Conservation (phyloP, 2,888 invertebrate genomes). For the Pharmacophagus antenor region DNA sequence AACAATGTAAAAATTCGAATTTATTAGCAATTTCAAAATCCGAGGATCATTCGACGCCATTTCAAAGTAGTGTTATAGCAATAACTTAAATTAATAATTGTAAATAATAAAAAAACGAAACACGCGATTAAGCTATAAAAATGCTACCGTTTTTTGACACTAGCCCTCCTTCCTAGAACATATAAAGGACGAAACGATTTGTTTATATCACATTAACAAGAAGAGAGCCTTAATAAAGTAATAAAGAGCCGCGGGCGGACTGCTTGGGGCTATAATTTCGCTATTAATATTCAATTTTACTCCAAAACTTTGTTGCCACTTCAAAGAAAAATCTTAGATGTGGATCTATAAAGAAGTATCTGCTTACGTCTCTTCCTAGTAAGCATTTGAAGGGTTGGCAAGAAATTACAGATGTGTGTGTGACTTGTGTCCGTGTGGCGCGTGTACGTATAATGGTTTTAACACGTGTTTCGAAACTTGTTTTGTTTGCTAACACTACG, state of each 20-base stretch:
- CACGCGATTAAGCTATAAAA: slow-evolving; percentile 73
- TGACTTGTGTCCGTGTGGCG: slow-evolving; percentile 34
- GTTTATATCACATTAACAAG: slow-evolving; percentile 75
- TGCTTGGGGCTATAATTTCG: slow-evolving; percentile 68
- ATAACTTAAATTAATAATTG: slow-evolving; percentile 47
- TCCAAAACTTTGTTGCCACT: slow-evolving; percentile 64
- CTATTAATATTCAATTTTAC: slow-evolving; percentile 81
- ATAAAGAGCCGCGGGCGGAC: slow-evolving; percentile 68
- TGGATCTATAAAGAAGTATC: slow-evolving; percentile 62
- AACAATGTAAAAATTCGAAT: not conserved
- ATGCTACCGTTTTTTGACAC: slow-evolving; percentile 79
- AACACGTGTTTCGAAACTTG: slow-evolving; percentile 32
- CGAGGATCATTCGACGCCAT: slow-evolving; percentile 17
- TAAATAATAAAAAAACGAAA: slow-evolving; percentile 60
- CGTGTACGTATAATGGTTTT: slow-evolving; percentile 41
- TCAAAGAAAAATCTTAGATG: slow-evolving; percentile 78
- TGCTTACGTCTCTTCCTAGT: slow-evolving; percentile 68
- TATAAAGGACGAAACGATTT: slow-evolving; percentile 68
- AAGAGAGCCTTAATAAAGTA: slow-evolving; percentile 72
- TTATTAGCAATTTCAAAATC: slow-evolving; percentile 3
- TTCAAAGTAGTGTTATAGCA: slow-evolving; percentile 41
- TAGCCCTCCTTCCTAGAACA: slow-evolving; percentile 63
- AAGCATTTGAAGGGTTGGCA: slow-evolving; percentile 58
- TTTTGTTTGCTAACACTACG: not conserved
- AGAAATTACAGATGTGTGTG: slow-evolving; percentile 42